phyloP scores from a whole-genome alignment of 2,797 vertebrate genomes.

The Saguinus oedipus region DNA sequence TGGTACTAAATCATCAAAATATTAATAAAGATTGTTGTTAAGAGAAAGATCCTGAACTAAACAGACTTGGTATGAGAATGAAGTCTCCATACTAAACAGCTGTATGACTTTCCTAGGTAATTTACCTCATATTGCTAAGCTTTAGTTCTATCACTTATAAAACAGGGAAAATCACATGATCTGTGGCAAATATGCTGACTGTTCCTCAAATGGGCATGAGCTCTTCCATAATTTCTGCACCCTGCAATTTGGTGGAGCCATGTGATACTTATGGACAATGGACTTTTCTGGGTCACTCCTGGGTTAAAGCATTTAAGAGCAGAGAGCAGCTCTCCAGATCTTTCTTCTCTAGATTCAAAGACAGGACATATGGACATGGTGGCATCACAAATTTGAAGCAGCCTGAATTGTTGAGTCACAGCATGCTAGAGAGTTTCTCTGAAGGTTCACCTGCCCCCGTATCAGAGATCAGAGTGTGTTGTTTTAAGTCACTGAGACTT shows the following conservation, averaged over 20 bases:
- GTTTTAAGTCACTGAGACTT: no score
- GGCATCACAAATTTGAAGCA: background rate
- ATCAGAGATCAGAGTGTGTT: background rate
- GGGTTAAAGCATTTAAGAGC: background rate
- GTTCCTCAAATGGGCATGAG: no score
- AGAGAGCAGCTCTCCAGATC: background rate
- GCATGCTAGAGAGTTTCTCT: background rate
- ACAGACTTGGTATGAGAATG: background rate
- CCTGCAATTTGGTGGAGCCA: accelerated
- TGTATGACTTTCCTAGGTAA: background rate
- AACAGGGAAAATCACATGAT: background rate
- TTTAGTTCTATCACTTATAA: background rate
- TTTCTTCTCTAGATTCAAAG: background rate
- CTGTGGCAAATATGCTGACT: no score
- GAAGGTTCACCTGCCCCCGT: background rate
- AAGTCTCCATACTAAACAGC: background rate
- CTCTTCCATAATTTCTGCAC: background rate
- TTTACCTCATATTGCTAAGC: background rate
- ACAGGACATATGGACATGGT: background rate
- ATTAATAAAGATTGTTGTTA: background rate
- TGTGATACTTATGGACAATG: background rate
- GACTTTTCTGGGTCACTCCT: background rate
- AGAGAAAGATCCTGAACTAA: background rate
- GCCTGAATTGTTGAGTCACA: background rate
- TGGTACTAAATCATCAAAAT: background rate